phyloP scores from a whole-genome alignment of 1,140 invertebrate genomes.

The Drosophila littoralis region DNA sequence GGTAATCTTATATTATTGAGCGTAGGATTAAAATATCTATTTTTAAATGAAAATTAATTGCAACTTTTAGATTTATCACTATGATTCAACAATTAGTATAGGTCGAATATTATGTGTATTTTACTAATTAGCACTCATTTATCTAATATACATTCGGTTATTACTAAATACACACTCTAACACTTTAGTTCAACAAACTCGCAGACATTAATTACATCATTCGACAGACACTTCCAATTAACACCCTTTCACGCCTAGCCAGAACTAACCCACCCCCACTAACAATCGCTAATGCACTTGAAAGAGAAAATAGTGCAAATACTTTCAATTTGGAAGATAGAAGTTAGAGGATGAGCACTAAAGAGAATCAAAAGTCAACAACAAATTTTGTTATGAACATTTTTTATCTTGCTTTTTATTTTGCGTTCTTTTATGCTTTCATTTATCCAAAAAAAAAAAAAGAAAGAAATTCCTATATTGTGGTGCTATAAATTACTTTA shows the following conservation, averaged over 20 bases:
- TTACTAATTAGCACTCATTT: constrained; percentile 16
- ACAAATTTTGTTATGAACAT: constrained; percentile 2
- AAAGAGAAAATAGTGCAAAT: constrained; percentile 10
- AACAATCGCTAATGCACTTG: constrained; percentile 11
- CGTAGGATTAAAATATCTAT: not conserved
- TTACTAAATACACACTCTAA: constrained; percentile 30
- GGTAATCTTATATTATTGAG: too few relatives aligned
- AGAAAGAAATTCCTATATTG: constrained; percentile 9
- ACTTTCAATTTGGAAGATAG: not conserved
- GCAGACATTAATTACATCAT: constrained; percentile 42
- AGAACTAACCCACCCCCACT: not conserved
- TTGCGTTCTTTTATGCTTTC: constrained; percentile 10
- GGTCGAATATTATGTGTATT: constrained; percentile 4
- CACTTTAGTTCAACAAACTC: constrained; percentile 44
- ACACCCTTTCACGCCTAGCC: constrained; percentile 21
- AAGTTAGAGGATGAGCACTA: not conserved
- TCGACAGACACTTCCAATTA: constrained; percentile 37
- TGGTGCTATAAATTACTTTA: constrained; percentile 23
- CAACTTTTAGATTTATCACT: not conserved
- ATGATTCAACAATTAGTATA: constrained; percentile 6
- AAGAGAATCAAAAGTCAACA: constrained; percentile 28
- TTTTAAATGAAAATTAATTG: constrained; percentile 1
- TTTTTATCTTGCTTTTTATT: constrained; percentile 17
- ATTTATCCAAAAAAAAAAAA: constrained; percentile 7
- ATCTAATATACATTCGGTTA: constrained; percentile 22